A percentile compares a stretch with the other conserved stretches of the same genome.
Evolutionary conservation across 2,113 vertebrate genomes (phyloP).

Genomic region (Micronycteris hirsuta): DNA sequence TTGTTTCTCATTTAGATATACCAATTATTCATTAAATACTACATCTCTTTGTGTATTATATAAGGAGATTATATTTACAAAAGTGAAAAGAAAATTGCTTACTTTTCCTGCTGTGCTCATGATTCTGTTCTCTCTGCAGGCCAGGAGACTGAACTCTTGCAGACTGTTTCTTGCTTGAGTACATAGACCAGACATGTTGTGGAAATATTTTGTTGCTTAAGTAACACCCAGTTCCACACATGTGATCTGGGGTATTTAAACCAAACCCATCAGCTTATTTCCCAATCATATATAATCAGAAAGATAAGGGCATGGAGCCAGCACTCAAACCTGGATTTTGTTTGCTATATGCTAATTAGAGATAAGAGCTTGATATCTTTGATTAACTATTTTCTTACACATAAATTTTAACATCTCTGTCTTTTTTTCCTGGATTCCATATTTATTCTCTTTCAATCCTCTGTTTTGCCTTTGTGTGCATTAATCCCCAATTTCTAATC

Average conservation of each 20-base stretch:
- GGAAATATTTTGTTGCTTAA: background rate
- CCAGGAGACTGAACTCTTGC: background rate
- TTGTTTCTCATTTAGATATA: background rate
- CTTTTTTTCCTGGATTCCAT: background rate
- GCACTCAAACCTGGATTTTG: background rate
- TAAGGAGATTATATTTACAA: background rate
- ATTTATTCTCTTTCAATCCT: background rate
- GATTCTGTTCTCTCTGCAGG: background rate
- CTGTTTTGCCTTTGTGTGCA: background rate
- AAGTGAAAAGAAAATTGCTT: constrained; percentile 58
- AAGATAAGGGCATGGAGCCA: background rate
- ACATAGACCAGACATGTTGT: background rate
- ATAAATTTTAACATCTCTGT: background rate
- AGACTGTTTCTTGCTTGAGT: background rate
- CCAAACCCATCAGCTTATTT: background rate
- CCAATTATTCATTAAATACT: background rate
- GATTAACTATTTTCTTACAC: background rate
- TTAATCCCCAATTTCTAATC: background rate
- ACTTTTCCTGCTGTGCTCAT: constrained; percentile 80
- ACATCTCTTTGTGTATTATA: background rate
- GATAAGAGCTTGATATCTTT: background rate
- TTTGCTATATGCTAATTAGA: background rate
- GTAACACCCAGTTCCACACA: background rate
- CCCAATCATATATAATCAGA: background rate
- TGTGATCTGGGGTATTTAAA: background rate